Conservation (phyloP, 2,888 invertebrate species). For the Magallana nippona region DNA sequence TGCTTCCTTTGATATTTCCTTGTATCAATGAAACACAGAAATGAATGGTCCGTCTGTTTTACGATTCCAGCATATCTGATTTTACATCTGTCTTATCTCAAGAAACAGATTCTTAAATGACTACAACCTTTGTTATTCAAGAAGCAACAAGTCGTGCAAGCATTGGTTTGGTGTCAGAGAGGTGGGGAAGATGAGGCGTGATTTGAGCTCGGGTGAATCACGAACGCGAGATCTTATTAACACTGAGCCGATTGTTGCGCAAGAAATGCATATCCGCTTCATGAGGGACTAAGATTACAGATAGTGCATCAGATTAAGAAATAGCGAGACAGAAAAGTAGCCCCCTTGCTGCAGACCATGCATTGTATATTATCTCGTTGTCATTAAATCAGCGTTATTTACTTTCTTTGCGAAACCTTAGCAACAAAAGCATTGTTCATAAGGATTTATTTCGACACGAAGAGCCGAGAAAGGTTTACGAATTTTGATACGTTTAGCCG, state of each 20-base stretch:
- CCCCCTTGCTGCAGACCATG: background rate
- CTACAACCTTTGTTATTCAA: background rate
- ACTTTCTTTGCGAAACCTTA: background rate
- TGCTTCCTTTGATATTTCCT: background rate
- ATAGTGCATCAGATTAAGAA: slow-evolving; percentile 23
- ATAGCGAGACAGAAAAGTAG: background rate
- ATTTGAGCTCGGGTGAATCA: background rate
- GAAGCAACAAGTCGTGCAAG: background rate
- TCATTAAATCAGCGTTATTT: background rate
- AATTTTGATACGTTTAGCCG: background rate
- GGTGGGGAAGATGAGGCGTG: background rate
- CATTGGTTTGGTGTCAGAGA: background rate
- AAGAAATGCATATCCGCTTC: background rate
- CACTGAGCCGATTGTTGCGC: background rate
- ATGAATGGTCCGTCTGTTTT: slow-evolving; percentile 3
- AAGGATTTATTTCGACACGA: background rate
- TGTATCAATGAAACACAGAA: background rate
- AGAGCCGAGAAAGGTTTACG: slow-evolving; percentile 3
- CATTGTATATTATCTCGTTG: background rate
- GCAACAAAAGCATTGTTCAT: background rate
- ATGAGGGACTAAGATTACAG: background rate
- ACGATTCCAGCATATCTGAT: background rate
- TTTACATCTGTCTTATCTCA: slow-evolving; percentile 27
- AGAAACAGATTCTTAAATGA: background rate
- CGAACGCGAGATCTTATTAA: background rate